Percentiles rank a stretch among this genome's conserved stretches.
These are phyloP conservation scores for Myotis pilosus DNA, from an alignment of 2,797 vertebrate species.

Conservation along the genomic window DNA sequence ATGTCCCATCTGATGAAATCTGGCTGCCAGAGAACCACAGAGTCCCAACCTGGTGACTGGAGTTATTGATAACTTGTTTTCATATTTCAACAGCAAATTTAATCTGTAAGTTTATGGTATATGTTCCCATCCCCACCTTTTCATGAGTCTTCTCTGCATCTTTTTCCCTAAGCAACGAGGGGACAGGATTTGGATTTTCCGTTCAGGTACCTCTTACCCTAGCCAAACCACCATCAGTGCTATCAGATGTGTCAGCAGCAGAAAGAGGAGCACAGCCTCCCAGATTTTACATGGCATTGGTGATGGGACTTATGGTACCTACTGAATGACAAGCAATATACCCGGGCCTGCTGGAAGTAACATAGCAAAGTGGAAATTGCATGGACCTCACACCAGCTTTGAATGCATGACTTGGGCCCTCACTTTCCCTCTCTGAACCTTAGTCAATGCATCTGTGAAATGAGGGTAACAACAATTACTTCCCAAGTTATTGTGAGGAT, in stretches of 20 bases:
- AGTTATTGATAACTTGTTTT: background rate
- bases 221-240: background rate
- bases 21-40: conserved; percentile 21
- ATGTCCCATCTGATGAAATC: background rate
- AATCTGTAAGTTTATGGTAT: background rate
- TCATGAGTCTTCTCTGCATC: background rate
- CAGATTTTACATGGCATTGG: background rate
- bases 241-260: background rate
- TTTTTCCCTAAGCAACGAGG: background rate
- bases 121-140: background rate
- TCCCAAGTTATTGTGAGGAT: background rate
- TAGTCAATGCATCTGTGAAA: background rate
- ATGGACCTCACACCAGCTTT: background rate
- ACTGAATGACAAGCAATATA: background rate
- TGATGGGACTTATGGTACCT: background rate
- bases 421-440: background rate
- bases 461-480: background rate
- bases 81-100: background rate
- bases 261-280: background rate
- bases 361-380: background rate
- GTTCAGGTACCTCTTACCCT: background rate
- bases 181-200: conserved; percentile 3
- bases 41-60: background rate
- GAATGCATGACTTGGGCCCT: background rate
- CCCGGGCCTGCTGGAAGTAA: background rate